phyloP scores from a whole-genome alignment of 1,140 invertebrate genomes.

The Lethocerus indicus region DNA sequence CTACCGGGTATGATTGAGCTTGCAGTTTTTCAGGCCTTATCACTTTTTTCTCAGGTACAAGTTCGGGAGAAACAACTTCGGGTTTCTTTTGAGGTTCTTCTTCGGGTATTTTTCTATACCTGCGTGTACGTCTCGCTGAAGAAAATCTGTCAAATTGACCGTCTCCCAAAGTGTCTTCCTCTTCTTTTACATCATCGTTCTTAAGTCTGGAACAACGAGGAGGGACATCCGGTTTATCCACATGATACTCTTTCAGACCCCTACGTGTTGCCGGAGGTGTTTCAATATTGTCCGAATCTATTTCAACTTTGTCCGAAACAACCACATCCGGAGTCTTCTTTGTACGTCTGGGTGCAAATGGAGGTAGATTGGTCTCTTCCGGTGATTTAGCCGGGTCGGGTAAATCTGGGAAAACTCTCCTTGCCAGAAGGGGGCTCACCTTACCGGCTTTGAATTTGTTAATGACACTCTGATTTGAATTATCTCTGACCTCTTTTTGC shows the following conservation, averaged over 20 bases:
- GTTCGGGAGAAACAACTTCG: slow-evolving; percentile 26
- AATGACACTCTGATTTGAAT: not conserved
- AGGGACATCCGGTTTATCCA: not conserved
- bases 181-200: slow-evolving; percentile 13
- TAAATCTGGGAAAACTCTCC: slow-evolving; percentile 14
- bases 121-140: slow-evolving; percentile 55
- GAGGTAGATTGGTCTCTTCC: slow-evolving; percentile 21
- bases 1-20: slow-evolving; percentile 25
- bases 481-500: not conserved
- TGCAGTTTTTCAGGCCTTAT: slow-evolving; percentile 28
- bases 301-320: slow-evolving; percentile 55
- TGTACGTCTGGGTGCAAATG: slow-evolving; percentile 22
- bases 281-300: slow-evolving; percentile 81
- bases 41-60: slow-evolving; percentile 32
- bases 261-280: slow-evolving; percentile 65
- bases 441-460: slow-evolving; percentile 11
- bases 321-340: slow-evolving; percentile 23
- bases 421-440: slow-evolving; percentile 15
- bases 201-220: slow-evolving; percentile 8
- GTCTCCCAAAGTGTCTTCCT: slow-evolving; percentile 21
- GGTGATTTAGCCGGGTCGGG: slow-evolving; percentile 17
- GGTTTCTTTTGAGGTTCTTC: slow-evolving; percentile 29
- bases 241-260: slow-evolving; percentile 20
- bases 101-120: slow-evolving; percentile 53
- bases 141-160: slow-evolving; percentile 75